Percentiles rank a stretch among this genome's conserved stretches.
Conservation (phyloP, 1,140 invertebrate genomes). For the Pseudoatta argentina region DNA sequence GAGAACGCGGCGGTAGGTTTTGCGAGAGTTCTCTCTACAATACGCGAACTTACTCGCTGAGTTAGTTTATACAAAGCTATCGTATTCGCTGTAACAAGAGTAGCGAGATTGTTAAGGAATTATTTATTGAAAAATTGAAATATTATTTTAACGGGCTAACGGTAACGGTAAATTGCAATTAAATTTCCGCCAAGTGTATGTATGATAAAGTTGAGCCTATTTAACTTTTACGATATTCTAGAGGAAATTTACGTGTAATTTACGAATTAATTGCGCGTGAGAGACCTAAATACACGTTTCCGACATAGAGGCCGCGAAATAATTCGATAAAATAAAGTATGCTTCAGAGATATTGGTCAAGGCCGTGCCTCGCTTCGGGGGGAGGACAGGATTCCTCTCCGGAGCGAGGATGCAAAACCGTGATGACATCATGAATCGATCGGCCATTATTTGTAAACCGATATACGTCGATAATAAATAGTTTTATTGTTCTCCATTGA, state of each 20-base stretch:
- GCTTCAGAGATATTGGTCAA: slow-evolving; percentile 46
- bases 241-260: neutral
- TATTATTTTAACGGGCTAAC: neutral
- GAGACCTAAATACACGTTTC: slow-evolving; percentile 37
- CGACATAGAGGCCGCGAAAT: slow-evolving; percentile 10
- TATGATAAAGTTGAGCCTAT: neutral
- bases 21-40: neutral
- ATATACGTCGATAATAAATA: neutral
- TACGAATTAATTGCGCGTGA: neutral
- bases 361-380: neutral
- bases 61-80: neutral
- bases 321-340: slow-evolving; percentile 56
- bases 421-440: slow-evolving; percentile 12
- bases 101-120: neutral
- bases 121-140: neutral
- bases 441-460: slow-evolving; percentile 15
- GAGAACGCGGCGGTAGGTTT: neutral
- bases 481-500: slow-evolving; percentile 18
- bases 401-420: neutral
- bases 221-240: slow-evolving; percentile 3
- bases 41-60: neutral
- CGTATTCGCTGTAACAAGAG: neutral
- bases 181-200: neutral
- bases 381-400: neutral
- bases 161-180: neutral